phyloP scores from a whole-genome alignment of 2,888 invertebrate species.

The Notodonta dromedarius region DNA sequence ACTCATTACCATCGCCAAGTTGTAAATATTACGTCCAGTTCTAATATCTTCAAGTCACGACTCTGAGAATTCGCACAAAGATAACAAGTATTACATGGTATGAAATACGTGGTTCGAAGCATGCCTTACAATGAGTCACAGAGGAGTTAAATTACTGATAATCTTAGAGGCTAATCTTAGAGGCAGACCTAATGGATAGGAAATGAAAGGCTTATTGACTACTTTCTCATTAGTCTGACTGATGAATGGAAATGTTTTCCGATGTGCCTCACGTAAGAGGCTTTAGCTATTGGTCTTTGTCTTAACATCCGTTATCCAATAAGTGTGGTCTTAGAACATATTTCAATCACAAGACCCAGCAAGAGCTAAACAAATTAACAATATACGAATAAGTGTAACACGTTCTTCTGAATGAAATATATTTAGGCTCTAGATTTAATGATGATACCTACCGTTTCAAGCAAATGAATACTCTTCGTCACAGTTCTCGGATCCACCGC shows the following conservation, averaged over 20 bases:
- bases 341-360: too few relatives aligned
- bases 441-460: not conserved
- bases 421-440: not conserved
- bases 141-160: constrained; percentile 1
- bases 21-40: not conserved
- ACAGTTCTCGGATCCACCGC: not conserved
- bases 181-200: not conserved
- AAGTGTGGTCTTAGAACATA: too few relatives aligned
- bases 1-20: not conserved
- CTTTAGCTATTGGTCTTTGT: not conserved
- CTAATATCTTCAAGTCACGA: not conserved
- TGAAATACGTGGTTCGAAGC: not conserved
- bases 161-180: not conserved
- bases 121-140: not conserved
- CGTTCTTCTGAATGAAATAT: not conserved
- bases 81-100: not conserved
- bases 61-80: not conserved
- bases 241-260: not conserved
- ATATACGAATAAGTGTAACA: too few relatives aligned
- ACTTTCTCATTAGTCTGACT: not conserved
- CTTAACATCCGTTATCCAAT: too few relatives aligned
- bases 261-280: not conserved
- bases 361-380: too few relatives aligned
- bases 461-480: not conserved
- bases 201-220: not conserved